phyloP scores from a whole-genome alignment of 2,888 invertebrate species.

The Tetragonula carbonaria region DNA sequence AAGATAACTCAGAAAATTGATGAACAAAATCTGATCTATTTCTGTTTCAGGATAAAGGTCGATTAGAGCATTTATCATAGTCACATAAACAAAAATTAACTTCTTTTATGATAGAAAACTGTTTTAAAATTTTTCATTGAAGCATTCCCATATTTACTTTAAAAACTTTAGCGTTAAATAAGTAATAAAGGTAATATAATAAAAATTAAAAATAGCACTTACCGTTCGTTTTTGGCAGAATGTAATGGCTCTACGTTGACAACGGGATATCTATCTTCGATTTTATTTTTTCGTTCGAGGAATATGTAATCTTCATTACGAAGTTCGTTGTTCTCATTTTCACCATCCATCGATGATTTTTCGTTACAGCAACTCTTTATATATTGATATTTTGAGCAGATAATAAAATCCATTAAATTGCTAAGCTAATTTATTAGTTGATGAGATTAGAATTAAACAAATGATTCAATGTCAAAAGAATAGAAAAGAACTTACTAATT shows the following conservation, averaged over 20 bases:
- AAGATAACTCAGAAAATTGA: slow-evolving; percentile 34
- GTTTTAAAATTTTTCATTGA: not conserved
- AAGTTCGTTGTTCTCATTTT: slow-evolving; percentile 38
- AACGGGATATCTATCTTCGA: slow-evolving; percentile 7
- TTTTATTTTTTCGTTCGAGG: slow-evolving; percentile 35
- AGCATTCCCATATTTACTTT: not conserved
- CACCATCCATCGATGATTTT: slow-evolving; percentile 30
- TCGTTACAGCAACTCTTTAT: slow-evolving; percentile 53
- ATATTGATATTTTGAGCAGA: slow-evolving; percentile 45
- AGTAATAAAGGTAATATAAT: no score
- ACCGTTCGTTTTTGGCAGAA: slow-evolving; percentile 38
- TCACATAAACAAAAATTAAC: slow-evolving; percentile 18
- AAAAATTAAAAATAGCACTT: slow-evolving; percentile 32
- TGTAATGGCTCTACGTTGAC: slow-evolving; percentile 23
- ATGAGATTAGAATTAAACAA: slow-evolving; percentile 16
- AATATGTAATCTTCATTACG: slow-evolving; percentile 30
- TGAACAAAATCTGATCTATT: slow-evolving; percentile 29
- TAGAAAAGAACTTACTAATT: slow-evolving; percentile 46
- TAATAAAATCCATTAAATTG: slow-evolving; percentile 49
- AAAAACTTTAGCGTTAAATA: not conserved
- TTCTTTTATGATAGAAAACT: not conserved
- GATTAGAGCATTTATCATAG: slow-evolving; percentile 38
- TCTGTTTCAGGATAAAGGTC: slow-evolving; percentile 5
- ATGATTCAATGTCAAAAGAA: not conserved
- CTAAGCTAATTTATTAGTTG: slow-evolving; percentile 8